These are phyloP conservation scores for Microdon myrmicae DNA, from an alignment of 2,888 invertebrate species.

Conservation along the genomic window DNA sequence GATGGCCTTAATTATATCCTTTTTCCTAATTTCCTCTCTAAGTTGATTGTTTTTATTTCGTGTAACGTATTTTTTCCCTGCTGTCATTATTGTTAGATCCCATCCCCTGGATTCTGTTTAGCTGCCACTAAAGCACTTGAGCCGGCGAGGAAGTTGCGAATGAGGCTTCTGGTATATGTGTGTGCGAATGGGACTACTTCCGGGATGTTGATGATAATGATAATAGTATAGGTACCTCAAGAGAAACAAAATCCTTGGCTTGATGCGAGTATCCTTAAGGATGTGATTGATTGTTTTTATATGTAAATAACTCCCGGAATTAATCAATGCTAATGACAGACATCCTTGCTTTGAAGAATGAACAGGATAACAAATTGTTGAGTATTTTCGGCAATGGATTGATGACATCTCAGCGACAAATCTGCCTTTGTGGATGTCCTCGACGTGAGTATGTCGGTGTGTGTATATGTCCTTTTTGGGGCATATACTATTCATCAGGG, in stretches of 20 bases:
- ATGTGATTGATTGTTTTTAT: conserved; percentile 57
- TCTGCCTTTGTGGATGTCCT: conserved; percentile 11
- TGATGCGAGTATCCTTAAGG: conserved; percentile 38
- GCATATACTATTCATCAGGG: too few species aligned
- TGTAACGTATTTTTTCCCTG: conserved; percentile 19
- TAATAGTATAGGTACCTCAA: conserved; percentile 43
- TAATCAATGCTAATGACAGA: conserved; percentile 68
- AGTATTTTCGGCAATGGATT: conserved; percentile 41
- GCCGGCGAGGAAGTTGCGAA: too few species aligned
- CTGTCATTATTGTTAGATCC: conserved; percentile 11
- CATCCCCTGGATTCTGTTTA: conserved; percentile 8
- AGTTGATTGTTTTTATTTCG: conserved; percentile 56
- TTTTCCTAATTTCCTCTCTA: conserved; percentile 55
- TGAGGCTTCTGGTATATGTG: too few species aligned
- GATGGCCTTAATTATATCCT: conserved; percentile 65
- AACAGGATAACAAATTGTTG: conserved; percentile 43
- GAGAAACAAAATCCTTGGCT: conserved; percentile 35
- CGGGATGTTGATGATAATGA: conserved; percentile 28
- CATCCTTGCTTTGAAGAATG: conserved; percentile 52
- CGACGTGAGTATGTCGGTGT: background rate
- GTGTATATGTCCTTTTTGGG: background rate
- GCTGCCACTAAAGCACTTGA: too few species aligned
- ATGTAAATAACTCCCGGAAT: conserved; percentile 62
- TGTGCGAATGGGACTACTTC: too few species aligned
- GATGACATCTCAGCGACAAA: conserved; percentile 30